Evolutionary conservation across 2,888 invertebrate genomes (phyloP), one percentile per base, ranked within the genome.

Genomic region (Argyra leucocephala): DNA sequence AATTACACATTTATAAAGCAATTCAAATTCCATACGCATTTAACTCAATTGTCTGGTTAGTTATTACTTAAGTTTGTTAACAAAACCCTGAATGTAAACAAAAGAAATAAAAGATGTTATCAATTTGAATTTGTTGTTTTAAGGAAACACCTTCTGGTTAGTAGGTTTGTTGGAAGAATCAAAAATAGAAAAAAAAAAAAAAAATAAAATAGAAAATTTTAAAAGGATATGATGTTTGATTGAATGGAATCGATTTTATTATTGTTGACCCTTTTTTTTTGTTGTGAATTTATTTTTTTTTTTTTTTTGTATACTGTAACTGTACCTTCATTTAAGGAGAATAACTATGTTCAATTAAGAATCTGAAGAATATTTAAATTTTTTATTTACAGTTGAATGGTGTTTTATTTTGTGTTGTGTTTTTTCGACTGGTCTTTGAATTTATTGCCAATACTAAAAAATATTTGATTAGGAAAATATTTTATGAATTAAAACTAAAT

Each of bases 391-490:
- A 15, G 48, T 48, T 48, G 18, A 48, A n/a, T 48, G n/a, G 15
- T 48, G 15, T 48, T n/a, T 18, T 48, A 48, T 48, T n/a, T 48
- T 48, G n/a, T 48, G 12, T 48, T 48, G 12, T 48, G 26, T 48
- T 1, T 48, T 48, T 48, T 18, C 48, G 48, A 15, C 48, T 15
- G 48, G 48, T 48, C 18, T 48, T 48, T 48, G 18, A 48, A 48
- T 48, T 48, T 48, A 48, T 48, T 5, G 48, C 18, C 48, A 18
- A n/a, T n/a, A 48, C 48, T 48, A 48, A 48, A 48, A 37, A 48
- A 48, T 48, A 48, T 48, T 48, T 48, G 48, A 48, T 48, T 48
- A n/a, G 48, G 48, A 48, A 48, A 48, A 48, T 48, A 48, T 48
- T 48, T 48, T 48, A 48, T 48, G 18, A 48, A 15, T 48, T 18